Evolutionary conservation across 2,797 vertebrate species (phyloP).

Genomic region (Halcyon smyrnensis): DNA sequence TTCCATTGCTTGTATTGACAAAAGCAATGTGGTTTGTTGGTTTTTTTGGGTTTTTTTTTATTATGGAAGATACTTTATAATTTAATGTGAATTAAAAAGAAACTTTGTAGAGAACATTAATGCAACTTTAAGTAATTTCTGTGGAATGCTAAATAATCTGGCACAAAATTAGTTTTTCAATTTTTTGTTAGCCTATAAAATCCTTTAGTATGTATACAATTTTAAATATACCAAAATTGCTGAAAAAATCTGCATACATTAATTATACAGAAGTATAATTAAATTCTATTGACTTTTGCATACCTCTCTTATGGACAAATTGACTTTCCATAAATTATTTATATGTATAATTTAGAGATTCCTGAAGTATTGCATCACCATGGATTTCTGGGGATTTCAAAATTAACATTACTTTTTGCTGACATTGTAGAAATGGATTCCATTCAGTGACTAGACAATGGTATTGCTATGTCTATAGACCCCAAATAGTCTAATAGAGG

Average conservation of each 20-base stretch:
- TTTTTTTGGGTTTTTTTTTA: background rate
- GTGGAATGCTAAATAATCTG: background rate
- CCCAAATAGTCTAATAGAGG: fast-evolving
- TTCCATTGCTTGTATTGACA: background rate
- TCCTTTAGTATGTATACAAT: background rate
- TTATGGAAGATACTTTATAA: background rate
- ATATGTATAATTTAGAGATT: background rate
- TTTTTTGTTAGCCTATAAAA: background rate
- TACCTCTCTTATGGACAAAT: background rate
- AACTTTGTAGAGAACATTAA: background rate
- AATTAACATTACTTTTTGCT: background rate
- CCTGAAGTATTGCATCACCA: background rate
- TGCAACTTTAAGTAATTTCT: background rate
- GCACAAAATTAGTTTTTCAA: background rate
- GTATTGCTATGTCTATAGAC: background rate
- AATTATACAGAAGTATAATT: background rate
- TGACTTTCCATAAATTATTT: background rate
- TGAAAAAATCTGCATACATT: background rate
- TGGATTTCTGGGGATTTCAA: background rate
- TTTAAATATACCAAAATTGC: background rate
- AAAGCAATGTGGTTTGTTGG: background rate
- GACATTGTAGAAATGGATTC: background rate
- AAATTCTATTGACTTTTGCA: background rate
- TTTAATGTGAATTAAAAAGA: background rate
- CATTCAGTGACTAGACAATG: background rate